Conservation (phyloP, 2,797 vertebrate species). For the Cetoscarus ocellatus region DNA sequence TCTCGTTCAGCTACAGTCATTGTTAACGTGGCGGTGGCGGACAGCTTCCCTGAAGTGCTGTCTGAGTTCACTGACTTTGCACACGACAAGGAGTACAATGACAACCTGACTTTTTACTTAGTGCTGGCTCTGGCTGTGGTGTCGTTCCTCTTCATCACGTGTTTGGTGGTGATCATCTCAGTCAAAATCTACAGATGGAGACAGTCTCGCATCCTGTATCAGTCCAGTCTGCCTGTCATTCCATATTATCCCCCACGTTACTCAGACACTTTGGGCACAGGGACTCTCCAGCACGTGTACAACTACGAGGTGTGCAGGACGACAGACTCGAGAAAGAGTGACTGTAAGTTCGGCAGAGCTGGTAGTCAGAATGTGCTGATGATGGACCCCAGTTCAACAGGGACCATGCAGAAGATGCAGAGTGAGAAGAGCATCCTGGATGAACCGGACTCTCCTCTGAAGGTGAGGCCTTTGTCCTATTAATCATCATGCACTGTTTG, state of each 20-base stretch:
- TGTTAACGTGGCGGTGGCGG: conserved; percentile 25
- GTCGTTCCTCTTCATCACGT: too few species aligned
- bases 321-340: too few species aligned
- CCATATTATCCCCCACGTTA: too few species aligned
- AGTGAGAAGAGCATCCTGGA: conserved; percentile 24
- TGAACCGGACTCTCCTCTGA: conserved; percentile 42
- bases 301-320: too few species aligned
- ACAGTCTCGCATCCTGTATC: too few species aligned
- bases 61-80: conserved; percentile 20
- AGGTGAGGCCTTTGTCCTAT: conserved; percentile 22
- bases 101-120: too few species aligned
- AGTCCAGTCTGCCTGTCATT: too few species aligned
- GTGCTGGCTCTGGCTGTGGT: too few species aligned
- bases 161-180: too few species aligned
- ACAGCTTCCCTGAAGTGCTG: conserved; percentile 33
- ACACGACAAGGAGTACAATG: conserved; percentile 29
- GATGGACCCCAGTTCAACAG: conserved; percentile 12
- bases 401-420: conserved; percentile 16
- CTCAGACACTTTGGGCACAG: too few species aligned
- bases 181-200: too few species aligned
- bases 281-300: too few species aligned
- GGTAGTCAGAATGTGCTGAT: conserved; percentile 21
- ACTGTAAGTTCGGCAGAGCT: conserved; percentile 34
- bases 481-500: neutral
- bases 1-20: conserved; percentile 68